A percentile compares a stretch with the other conserved stretches of the same genome.
Evolutionary conservation across 2,113 vertebrate species (phyloP).

Genomic region (Apaloderma vittatum): DNA sequence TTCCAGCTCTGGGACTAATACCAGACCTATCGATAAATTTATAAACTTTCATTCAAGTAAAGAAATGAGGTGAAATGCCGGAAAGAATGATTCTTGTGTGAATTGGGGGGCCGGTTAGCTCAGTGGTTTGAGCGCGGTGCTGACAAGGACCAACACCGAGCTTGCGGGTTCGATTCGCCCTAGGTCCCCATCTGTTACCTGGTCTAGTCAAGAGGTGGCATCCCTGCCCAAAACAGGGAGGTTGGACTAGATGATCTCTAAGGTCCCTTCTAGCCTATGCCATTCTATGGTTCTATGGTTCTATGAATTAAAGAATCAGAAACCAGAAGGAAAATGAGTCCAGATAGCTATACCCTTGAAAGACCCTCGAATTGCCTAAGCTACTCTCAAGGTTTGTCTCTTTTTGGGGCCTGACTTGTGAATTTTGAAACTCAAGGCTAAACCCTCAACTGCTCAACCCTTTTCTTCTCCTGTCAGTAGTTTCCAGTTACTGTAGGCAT

Average conservation of each 20-base stretch:
- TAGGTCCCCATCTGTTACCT: too few species aligned
- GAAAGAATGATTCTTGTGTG: neutral
- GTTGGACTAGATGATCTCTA: too few species aligned
- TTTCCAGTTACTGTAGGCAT: neutral
- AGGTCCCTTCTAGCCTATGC: too few species aligned
- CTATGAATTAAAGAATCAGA: neutral
- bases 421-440: neutral
- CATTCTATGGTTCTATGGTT: too few species aligned
- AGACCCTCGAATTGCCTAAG: neutral
- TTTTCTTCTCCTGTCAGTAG: too few species aligned
- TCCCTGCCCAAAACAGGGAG: too few species aligned
- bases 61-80: neutral
- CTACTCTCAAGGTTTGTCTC: neutral
- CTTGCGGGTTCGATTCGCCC: too few species aligned
- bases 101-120: too few species aligned
- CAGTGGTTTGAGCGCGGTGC: too few species aligned
- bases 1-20: neutral
- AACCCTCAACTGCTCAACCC: neutral
- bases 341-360: neutral
- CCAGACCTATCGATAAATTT: neutral
- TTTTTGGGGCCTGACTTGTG: neutral
- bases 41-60: neutral
- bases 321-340: neutral
- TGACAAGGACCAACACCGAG: too few species aligned
- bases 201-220: too few species aligned